Conservation (phyloP, 2,888 invertebrate species). For the Calameuta idolon region DNA sequence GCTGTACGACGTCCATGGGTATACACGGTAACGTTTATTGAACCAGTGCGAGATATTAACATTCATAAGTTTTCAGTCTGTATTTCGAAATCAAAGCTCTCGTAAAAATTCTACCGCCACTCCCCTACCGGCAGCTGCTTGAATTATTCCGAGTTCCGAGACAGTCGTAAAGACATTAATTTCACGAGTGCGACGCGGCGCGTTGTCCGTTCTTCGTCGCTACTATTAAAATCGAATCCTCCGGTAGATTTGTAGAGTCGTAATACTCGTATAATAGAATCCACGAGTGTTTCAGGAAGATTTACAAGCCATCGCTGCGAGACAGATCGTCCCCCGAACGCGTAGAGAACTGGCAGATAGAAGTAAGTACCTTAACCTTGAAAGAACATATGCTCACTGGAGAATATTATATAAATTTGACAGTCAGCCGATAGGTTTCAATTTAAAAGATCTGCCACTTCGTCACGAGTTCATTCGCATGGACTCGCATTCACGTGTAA, state of each 20-base stretch:
- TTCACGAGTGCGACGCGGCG: neutral
- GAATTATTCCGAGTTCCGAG: slow-evolving; percentile 14
- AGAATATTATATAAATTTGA: neutral
- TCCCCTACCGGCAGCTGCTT: neutral
- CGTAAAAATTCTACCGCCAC: neutral
- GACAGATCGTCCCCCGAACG: slow-evolving; percentile 29
- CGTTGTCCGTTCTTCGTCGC: slow-evolving; percentile 1
- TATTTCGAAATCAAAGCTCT: neutral
- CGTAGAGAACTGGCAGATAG: neutral
- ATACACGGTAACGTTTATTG: neutral
- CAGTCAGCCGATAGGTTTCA: neutral
- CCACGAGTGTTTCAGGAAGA: slow-evolving; percentile 44
- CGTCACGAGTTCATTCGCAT: neutral
- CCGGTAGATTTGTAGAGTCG: neutral
- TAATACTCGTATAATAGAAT: slow-evolving; percentile 1
- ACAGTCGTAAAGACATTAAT: slow-evolving; percentile 15
- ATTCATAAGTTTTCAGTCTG: neutral
- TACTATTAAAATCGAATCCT: neutral
- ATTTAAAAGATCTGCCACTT: neutral
- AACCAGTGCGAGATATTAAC: neutral
- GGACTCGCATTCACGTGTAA: neutral
- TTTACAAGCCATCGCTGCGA: slow-evolving; percentile 55
- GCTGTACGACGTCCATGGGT: neutral
- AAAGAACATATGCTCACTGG: neutral
- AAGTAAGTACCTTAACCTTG: neutral